Conservation (phyloP, 2,797 vertebrate genomes). For the Chloroceryle amazona region DNA sequence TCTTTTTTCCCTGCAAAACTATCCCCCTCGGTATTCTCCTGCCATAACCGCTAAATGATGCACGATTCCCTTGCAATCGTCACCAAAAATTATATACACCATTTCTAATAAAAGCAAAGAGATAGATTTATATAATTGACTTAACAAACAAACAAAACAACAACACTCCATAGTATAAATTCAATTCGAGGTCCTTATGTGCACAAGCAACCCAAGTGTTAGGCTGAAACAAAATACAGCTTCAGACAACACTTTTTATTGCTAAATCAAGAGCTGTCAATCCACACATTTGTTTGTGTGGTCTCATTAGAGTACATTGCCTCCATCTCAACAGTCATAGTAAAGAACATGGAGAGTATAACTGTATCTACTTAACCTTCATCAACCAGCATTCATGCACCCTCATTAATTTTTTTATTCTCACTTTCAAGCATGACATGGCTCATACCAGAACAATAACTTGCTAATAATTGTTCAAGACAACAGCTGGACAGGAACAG, state of each 20-base stretch:
- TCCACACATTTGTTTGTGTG: slow-evolving; percentile 74
- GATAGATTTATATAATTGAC: neutral
- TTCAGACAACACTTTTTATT: slow-evolving; percentile 56
- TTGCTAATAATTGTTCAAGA: slow-evolving; percentile 82
- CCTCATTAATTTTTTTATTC: slow-evolving; percentile 81
- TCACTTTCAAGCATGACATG: slow-evolving; percentile 79
- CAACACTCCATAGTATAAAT: neutral
- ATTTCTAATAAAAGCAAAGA: neutral
- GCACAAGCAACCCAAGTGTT: neutral
- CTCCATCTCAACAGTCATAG: slow-evolving; percentile 60
- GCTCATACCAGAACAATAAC: slow-evolving; percentile 76
- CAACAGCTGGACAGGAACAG: slow-evolving; percentile 83
- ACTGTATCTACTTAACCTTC: slow-evolving; percentile 82
- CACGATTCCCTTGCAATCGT: neutral
- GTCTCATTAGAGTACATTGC: slow-evolving; percentile 71
- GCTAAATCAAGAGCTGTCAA: slow-evolving; percentile 74
- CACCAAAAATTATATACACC: neutral
- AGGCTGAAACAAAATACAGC: slow-evolving; percentile 21
- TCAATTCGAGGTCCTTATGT: neutral
- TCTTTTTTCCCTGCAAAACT: neutral
- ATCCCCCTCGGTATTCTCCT: neutral
- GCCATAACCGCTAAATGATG: neutral
- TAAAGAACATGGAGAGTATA: slow-evolving; percentile 70
- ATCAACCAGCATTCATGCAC: slow-evolving; percentile 77
- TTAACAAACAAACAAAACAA: neutral